phyloP scores from a whole-genome alignment of 2,888 invertebrate genomes.

The Melolontha melolontha region DNA sequence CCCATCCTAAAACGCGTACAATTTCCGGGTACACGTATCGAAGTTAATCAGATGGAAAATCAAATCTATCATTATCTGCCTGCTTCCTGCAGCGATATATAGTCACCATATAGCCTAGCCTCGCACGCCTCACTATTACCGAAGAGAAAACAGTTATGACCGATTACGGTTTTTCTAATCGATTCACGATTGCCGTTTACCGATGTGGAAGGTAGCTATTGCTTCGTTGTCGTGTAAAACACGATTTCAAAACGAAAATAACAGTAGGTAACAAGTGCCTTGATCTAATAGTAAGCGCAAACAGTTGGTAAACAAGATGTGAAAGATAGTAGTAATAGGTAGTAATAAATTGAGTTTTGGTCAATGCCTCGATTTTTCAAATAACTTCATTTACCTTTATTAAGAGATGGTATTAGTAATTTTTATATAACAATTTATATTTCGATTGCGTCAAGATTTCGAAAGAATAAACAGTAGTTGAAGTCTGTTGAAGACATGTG shows the following conservation, averaged over 20 bases:
- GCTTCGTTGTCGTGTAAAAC: slow-evolving; percentile 20
- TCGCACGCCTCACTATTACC: slow-evolving; percentile 24
- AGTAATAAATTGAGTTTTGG: slow-evolving; percentile 4
- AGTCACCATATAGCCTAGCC: slow-evolving; percentile 1
- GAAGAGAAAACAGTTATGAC: slow-evolving; percentile 24
- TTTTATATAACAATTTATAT: too few species aligned
- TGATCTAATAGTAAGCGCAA: slow-evolving; percentile 18
- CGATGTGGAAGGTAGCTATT: slow-evolving; percentile 29
- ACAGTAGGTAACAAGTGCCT: slow-evolving; percentile 34
- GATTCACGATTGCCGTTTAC: slow-evolving; percentile 31
- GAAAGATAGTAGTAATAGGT: slow-evolving; percentile 2
- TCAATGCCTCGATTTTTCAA: too few species aligned
- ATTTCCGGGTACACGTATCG: slow-evolving; percentile 33
- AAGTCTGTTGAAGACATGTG: too few species aligned
- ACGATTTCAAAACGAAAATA: slow-evolving; percentile 31
- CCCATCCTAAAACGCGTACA: slow-evolving; percentile 4
- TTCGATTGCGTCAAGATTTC: too few species aligned
- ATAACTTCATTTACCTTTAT: too few species aligned
- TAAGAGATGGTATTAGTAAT: too few species aligned
- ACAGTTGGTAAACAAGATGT: slow-evolving; percentile 5
- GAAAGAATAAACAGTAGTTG: too few species aligned
- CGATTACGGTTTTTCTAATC: slow-evolving; percentile 38
- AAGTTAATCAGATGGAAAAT: slow-evolving; percentile 27
- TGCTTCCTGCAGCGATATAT: slow-evolving; percentile 27
- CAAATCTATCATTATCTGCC: slow-evolving; percentile 35